Conservation (phyloP, 2,113 vertebrate genomes). For the Indicator maculatus region DNA sequence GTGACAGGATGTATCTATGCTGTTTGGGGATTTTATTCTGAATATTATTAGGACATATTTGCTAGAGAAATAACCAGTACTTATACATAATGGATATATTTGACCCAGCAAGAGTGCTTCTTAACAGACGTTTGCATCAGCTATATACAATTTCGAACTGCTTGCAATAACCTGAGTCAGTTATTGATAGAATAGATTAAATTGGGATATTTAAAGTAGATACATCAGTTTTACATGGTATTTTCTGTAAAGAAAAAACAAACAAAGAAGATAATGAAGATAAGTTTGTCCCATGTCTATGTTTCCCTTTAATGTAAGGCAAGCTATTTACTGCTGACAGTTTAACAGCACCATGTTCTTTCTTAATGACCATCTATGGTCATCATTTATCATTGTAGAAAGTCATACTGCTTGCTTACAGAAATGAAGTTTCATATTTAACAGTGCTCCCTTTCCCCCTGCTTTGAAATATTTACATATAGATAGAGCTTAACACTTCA, state of each 20-base stretch:
- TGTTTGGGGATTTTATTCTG: background rate
- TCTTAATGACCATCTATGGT: background rate
- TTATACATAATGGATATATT: background rate
- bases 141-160: background rate
- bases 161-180: background rate
- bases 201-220: background rate
- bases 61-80: background rate
- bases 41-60: background rate
- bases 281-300: background rate
- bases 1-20: background rate
- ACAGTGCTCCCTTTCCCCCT: background rate
- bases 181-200: background rate
- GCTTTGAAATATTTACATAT: conserved; percentile 31
- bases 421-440: background rate
- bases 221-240: background rate
- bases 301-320: background rate
- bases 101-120: background rate
- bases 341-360: background rate
- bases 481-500: background rate
- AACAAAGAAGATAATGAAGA: background rate
- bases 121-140: background rate
- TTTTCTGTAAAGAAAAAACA: background rate
- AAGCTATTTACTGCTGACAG: background rate
- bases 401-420: background rate
- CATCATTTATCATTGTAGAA: background rate